Evolutionary conservation across 1,140 invertebrate species (phyloP).

Genomic region (Drosophila sp.): DNA sequence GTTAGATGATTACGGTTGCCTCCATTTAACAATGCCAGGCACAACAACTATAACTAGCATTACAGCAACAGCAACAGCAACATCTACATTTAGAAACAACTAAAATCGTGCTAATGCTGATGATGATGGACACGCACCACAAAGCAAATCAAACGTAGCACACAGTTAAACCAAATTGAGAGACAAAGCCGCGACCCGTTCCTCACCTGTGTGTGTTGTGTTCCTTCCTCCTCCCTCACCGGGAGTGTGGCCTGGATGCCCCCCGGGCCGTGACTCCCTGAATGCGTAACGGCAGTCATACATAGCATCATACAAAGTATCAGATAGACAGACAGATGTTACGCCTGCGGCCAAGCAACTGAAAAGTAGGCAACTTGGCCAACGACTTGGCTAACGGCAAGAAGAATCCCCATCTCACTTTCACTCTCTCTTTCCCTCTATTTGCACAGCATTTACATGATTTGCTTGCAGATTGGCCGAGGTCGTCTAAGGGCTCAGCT

Average conservation of each 20-base stretch:
- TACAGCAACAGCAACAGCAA: neutral
- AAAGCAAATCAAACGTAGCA: conserved; percentile 66
- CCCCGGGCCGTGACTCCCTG: neutral
- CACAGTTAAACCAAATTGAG: conserved; percentile 61
- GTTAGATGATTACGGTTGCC: conserved; percentile 69
- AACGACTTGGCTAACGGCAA: conserved; percentile 20
- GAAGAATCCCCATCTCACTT: neutral
- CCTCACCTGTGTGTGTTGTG: neutral
- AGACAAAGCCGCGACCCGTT: conserved; percentile 32
- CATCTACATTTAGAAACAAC: conserved; percentile 12
- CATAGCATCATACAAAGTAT: conserved; percentile 24
- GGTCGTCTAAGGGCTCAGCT: conserved; percentile 52
- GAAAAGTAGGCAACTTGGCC: conserved; percentile 25
- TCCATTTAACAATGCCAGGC: conserved; percentile 61
- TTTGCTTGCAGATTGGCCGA: conserved; percentile 34
- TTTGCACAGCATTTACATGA: conserved; percentile 61
- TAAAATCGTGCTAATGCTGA: conserved; percentile 76
- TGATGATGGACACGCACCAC: conserved; percentile 78
- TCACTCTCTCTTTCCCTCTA: conserved; percentile 36
- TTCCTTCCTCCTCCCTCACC: no score
- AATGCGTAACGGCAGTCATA: conserved; percentile 19
- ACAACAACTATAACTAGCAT: neutral
- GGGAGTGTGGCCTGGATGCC: no score
- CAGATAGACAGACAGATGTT: conserved; percentile 19
- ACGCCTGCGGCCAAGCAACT: conserved; percentile 26